A percentile compares a stretch with the other conserved stretches of the same genome.
Evolutionary conservation across 2,888 invertebrate genomes (phyloP).

Genomic region (Caradrina kadenii): DNA sequence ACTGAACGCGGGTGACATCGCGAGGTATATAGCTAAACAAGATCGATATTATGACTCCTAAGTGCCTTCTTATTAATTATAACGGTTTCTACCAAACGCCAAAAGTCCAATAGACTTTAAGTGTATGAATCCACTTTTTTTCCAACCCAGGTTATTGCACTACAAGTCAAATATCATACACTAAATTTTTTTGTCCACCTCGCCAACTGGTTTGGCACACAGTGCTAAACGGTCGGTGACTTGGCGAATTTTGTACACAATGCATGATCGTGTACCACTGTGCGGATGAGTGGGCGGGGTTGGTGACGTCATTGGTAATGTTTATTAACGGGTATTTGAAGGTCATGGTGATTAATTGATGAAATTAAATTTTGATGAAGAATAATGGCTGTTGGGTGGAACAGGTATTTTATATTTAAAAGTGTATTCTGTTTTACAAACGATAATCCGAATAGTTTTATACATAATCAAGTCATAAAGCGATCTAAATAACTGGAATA

Average conservation of each 20-base stretch:
- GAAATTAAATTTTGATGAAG: slow-evolving; percentile 28
- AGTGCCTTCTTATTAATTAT: slow-evolving; percentile 22
- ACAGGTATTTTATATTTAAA: neutral
- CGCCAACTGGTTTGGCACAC: slow-evolving; percentile 57
- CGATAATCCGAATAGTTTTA: neutral
- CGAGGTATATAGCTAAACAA: too few relatives aligned
- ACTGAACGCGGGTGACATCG: too few relatives aligned
- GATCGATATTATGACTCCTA: slow-evolving; percentile 6
- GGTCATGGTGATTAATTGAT: slow-evolving; percentile 19
- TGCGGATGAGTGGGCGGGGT: slow-evolving; percentile 30
- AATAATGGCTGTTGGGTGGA: slow-evolving; percentile 26
- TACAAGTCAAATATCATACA: slow-evolving; percentile 45
- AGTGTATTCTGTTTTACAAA: neutral
- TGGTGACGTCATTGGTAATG: slow-evolving; percentile 39
- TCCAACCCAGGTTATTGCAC: slow-evolving; percentile 56
- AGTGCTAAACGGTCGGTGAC: slow-evolving; percentile 60
- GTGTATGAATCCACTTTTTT: slow-evolving; percentile 10
- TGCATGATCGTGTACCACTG: slow-evolving; percentile 33
- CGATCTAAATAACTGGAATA: too few relatives aligned
- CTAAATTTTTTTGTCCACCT: slow-evolving; percentile 48
- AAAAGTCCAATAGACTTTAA: slow-evolving; percentile 19
- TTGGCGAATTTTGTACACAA: slow-evolving; percentile 39
- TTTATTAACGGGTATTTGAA: slow-evolving; percentile 36
- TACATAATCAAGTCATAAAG: neutral
- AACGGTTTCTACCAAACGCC: slow-evolving; percentile 27